Percentiles rank a stretch among this genome's conserved stretches.
Evolutionary conservation across 2,113 vertebrate genomes (phyloP).

Genomic region (Pseudorectes ferrugineus): DNA sequence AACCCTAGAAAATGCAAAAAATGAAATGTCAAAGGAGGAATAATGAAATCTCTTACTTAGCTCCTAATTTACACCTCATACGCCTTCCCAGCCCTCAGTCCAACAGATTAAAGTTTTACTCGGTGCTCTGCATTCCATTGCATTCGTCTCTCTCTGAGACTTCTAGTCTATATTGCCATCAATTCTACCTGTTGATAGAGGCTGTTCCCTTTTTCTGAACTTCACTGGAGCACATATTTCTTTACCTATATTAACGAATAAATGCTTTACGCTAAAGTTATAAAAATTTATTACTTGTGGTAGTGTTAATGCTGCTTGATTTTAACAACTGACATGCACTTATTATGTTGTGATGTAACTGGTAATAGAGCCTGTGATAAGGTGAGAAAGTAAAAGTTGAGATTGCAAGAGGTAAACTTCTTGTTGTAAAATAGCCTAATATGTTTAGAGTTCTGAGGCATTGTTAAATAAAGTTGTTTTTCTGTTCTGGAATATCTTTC

Average conservation of each 20-base stretch:
- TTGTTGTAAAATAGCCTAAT: background rate
- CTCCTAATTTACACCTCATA: background rate
- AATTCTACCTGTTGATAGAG: background rate
- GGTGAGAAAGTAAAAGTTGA: background rate
- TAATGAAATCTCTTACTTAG: background rate
- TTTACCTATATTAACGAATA: background rate
- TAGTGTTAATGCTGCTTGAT: background rate
- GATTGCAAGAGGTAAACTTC: background rate
- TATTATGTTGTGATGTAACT: background rate
- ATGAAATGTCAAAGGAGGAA: background rate
- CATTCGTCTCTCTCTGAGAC: background rate
- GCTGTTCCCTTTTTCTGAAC: background rate
- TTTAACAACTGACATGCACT: background rate
- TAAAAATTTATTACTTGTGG: background rate
- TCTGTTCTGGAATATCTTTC: background rate
- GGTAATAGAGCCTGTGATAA: background rate
- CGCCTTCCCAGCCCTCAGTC: rapidly evolving
- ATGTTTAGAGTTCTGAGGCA: background rate
- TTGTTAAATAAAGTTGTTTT: background rate
- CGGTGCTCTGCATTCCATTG: background rate
- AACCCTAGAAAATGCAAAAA: background rate
- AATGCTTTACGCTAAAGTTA: background rate
- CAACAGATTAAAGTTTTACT: background rate
- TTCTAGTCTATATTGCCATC: rapidly evolving
- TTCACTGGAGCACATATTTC: background rate